Evolutionary conservation across 2,888 invertebrate species (phyloP).

Genomic region (Mesodorylaimus sp.): DNA sequence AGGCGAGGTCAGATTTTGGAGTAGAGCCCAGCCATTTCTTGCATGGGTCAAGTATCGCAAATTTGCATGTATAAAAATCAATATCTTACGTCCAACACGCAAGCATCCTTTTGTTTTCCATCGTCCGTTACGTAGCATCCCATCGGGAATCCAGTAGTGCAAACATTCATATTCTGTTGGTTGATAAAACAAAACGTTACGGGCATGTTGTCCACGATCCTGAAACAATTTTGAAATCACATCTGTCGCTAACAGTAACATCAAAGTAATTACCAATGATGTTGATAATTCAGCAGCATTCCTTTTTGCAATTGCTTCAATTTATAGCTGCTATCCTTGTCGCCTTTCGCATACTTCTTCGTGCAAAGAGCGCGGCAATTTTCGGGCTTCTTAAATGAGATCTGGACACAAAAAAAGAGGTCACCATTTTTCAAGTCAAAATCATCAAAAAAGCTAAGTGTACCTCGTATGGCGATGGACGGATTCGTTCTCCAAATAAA

Average conservation of each 20-base stretch:
- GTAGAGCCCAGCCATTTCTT: no score
- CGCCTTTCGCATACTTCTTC: conserved; percentile 51
- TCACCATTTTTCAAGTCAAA: conserved; percentile 4
- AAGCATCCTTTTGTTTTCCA: conserved; percentile 37
- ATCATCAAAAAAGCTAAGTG: conserved; percentile 12
- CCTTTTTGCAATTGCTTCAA: conserved; percentile 69
- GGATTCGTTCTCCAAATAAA: conserved; percentile 92
- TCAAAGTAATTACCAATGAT: conserved; percentile 56
- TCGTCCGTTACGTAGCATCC: conserved; percentile 63
- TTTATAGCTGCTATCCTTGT: conserved; percentile 44
- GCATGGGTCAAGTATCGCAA: no score
- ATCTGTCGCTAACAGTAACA: neutral
- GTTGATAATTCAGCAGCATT: conserved; percentile 83
- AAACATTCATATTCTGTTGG: conserved; percentile 35
- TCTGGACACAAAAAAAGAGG: conserved; percentile 31
- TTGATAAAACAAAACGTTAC: conserved; percentile 78
- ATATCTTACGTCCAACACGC: conserved; percentile 33
- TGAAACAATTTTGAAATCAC: conserved; percentile 13
- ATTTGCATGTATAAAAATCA: no score
- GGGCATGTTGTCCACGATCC: conserved; percentile 79
- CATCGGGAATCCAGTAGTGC: conserved; percentile 92
- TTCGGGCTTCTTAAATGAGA: conserved; percentile 55
- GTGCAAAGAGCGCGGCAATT: conserved; percentile 37
- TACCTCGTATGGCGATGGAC: conserved; percentile 77
- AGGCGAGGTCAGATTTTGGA: no score